A percentile compares a stretch with the other conserved stretches of the same genome.
Conservation (phyloP, 2,113 vertebrate genomes). For the Cacatua alba region DNA sequence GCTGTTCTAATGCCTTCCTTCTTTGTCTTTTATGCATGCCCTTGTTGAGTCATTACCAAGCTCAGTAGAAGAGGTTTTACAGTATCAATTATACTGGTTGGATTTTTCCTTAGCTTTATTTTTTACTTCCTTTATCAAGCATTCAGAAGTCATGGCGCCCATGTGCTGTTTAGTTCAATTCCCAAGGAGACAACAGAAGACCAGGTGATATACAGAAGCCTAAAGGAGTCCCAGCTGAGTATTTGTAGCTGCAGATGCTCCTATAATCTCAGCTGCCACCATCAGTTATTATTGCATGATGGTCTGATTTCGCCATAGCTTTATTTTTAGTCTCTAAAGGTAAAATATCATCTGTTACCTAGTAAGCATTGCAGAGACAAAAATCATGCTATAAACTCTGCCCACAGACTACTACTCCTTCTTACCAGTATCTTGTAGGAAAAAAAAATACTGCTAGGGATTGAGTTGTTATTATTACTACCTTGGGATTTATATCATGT, state of each 20-base stretch:
- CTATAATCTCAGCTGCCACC: neutral
- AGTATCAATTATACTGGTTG: neutral
- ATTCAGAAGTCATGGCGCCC: slow-evolving; percentile 25
- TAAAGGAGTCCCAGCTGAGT: slow-evolving; percentile 23
- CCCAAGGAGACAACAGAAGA: neutral
- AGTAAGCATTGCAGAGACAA: neutral
- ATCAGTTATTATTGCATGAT: slow-evolving; percentile 11
- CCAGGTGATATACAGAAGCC: slow-evolving; percentile 15
- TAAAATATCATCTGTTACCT: neutral
- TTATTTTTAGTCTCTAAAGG: slow-evolving; percentile 8
- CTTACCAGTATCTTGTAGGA: neutral
- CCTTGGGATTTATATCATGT: neutral
- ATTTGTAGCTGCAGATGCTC: slow-evolving; percentile 16
- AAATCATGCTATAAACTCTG: neutral
- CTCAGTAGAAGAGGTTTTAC: neutral
- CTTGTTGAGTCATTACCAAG: neutral
- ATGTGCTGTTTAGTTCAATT: neutral
- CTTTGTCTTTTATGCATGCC: neutral
- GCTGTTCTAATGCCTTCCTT: neutral
- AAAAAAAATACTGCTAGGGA: neutral
- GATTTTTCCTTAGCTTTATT: slow-evolving; percentile 12
- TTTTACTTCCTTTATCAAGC: slow-evolving; percentile 1
- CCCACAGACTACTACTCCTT: neutral
- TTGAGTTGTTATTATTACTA: neutral
- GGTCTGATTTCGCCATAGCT: neutral